Percentiles rank a stretch among this genome's conserved stretches.
Evolutionary conservation across 64 coral and sea anemone genomes (phyloP).

Genomic region (Montipora efflorescens): DNA sequence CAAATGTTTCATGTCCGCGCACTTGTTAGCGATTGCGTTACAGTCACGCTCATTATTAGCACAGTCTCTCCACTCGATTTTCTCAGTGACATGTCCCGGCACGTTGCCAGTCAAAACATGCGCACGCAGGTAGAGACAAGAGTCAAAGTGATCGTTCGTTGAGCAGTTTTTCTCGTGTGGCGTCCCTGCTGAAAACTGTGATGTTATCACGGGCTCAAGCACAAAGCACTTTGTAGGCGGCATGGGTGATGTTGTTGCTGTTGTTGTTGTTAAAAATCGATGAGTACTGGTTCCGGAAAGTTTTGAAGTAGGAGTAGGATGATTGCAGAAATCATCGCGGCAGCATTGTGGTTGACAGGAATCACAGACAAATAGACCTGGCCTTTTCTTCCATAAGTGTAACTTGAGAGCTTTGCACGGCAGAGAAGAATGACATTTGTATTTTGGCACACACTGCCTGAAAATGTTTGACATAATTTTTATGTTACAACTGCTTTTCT

Average conservation of each 20-base stretch:
- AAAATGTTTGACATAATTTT: neutral
- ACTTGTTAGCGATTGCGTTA: slow-evolving; percentile 41
- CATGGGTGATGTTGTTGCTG: neutral
- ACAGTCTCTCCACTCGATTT: slow-evolving; percentile 47
- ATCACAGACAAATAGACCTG: neutral
- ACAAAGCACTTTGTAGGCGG: neutral
- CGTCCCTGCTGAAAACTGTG: neutral
- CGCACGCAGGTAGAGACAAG: neutral
- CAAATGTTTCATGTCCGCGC: neutral
- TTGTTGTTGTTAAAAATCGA: neutral
- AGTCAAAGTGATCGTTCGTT: neutral
- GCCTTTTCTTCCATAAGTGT: neutral
- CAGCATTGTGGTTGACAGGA: slow-evolving; percentile 20
- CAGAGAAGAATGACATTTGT: neutral
- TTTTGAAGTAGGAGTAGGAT: neutral
- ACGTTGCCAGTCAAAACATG: neutral
- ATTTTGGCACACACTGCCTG: neutral
- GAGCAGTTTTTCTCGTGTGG: slow-evolving; percentile 14
- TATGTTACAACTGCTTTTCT: neutral
- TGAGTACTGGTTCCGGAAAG: neutral
- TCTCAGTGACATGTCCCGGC: neutral
- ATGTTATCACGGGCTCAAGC: neutral
- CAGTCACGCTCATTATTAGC: slow-evolving; percentile 37
- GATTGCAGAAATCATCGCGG: neutral
- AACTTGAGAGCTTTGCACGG: slow-evolving; percentile 6